phyloP scores from a whole-genome alignment of 2,113 vertebrate species.

The Xyliphius kryptos region DNA sequence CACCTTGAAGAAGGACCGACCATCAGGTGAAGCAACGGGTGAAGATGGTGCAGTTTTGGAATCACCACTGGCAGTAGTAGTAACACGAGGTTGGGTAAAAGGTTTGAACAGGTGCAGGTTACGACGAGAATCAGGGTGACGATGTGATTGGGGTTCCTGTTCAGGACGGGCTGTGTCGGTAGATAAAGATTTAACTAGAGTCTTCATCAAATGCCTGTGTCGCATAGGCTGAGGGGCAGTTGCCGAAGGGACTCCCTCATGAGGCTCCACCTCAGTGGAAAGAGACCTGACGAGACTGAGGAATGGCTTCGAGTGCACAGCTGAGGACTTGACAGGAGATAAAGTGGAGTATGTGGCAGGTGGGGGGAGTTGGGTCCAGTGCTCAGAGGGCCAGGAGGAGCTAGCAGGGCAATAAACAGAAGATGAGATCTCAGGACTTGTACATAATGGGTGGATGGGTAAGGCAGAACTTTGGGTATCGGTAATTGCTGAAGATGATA shows the following conservation, averaged over 20 bases:
- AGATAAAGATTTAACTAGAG: constrained; percentile 92
- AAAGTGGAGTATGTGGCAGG: constrained; percentile 61
- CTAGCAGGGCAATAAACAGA: constrained; percentile 55
- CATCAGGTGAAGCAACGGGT: constrained; percentile 86
- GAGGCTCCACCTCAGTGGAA: constrained; percentile 87
- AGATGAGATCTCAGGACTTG: constrained; percentile 34
- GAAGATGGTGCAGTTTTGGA: constrained; percentile 97
- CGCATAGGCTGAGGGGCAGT: constrained; percentile 59
- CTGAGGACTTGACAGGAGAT: constrained; percentile 74
- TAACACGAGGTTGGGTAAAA: constrained; percentile 86
- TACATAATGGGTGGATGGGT: constrained; percentile 56
- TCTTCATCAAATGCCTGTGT: constrained; percentile 94
- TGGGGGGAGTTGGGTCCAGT: constrained; percentile 58
- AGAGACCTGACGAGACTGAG: constrained; percentile 87
- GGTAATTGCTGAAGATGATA: constrained; percentile 35
- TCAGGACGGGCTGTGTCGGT: constrained; percentile 85
- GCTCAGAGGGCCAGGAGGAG: constrained; percentile 62
- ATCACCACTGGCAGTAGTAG: constrained; percentile 68
- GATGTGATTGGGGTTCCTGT: constrained; percentile 66
- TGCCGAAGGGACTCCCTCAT: constrained; percentile 66
- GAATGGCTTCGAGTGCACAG: constrained; percentile 78
- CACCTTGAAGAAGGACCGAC: constrained; percentile 96
- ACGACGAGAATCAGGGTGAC: constrained; percentile 79
- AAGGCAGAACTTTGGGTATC: constrained; percentile 64
- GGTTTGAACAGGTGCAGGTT: constrained; percentile 95